Conservation (phyloP, 1,140 invertebrate species). For the Brachionus plicatilis region DNA sequence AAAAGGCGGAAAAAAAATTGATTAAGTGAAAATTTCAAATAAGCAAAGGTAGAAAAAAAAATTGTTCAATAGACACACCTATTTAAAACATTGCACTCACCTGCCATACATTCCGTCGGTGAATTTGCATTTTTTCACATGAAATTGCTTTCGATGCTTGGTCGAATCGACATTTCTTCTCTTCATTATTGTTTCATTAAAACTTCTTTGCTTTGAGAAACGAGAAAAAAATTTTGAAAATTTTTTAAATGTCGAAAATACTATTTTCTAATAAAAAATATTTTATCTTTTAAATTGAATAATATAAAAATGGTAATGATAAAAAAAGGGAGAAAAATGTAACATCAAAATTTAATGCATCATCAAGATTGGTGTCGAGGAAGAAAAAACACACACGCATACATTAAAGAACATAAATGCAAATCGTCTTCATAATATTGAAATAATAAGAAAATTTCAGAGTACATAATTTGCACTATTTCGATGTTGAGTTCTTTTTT, state of each 20-base stretch:
- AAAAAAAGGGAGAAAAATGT: background rate
- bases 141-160: slow-evolving; percentile 26
- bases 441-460: background rate
- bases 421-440: background rate
- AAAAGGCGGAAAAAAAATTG: background rate
- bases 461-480: slow-evolving; percentile 1
- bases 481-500: background rate
- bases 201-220: background rate
- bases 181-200: slow-evolving; percentile 36
- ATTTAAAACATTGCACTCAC: background rate
- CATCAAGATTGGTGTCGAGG: background rate
- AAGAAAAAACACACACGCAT: background rate
- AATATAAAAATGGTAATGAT: background rate
- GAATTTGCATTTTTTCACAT: slow-evolving; percentile 31
- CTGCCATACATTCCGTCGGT: slow-evolving; percentile 22
- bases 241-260: background rate
- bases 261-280: background rate
- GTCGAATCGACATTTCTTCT: slow-evolving; percentile 36
- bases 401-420: background rate
- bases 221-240: background rate
- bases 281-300: background rate
- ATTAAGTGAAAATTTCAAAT: background rate
- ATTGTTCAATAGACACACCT: background rate
- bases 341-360: background rate
- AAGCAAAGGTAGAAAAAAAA: too few relatives aligned